Base-by-base conservation (phyloP, 2,888 invertebrate genomes). In the Ceramica pisi region DNA sequence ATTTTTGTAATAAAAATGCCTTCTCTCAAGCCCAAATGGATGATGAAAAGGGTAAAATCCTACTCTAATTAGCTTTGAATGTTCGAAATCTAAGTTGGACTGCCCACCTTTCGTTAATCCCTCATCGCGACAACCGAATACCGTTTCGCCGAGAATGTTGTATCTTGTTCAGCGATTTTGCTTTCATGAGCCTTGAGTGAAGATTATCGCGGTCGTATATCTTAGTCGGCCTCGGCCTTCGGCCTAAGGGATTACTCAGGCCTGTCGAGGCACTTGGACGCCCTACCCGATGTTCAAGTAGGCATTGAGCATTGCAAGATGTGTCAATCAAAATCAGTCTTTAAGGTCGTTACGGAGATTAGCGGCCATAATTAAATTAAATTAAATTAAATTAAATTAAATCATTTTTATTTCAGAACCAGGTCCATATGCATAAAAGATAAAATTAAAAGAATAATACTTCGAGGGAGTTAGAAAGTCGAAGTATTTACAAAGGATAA, bases 121-220 rank as follows among this genome's bases (percentile, higher is more conserved):
- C 48, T 67, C 64, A 75, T 77, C 71, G 67, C 72, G 75, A 80
- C 75, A 71, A 55, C 70, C 64, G 56, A 81, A 82, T 44, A 59
- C 70, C 71, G 78, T 50, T 57, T 67, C 60, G 35, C 64, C 73
- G 71, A 71, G 59, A 87, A 90, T 83, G 80, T 87, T 87, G 85
- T 87, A 84, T 85, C 85, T 83, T 86, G 86, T 88, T 91, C 89
- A 91, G 91, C 90, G 86, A 90, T 90, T 89, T 90, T 87, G 83
- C 90, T 89, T 91, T 89, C 88, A 89, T 84, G 83, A 81, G 84
- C 88, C 89, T 90, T 87, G 87, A 90, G 87, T 88, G 87, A 87
- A 91, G 92, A 93, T 93, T 92, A 93, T 92, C 93, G 86, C 84
- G 85, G 87, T 82, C 88, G 86, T 92, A 89, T 90, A 91, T 92